Percentiles rank a stretch among this genome's conserved stretches.
These are phyloP conservation scores for Corythoichthys intestinalis DNA, from an alignment of 2,113 vertebrate genomes.

Conservation along the genomic window DNA sequence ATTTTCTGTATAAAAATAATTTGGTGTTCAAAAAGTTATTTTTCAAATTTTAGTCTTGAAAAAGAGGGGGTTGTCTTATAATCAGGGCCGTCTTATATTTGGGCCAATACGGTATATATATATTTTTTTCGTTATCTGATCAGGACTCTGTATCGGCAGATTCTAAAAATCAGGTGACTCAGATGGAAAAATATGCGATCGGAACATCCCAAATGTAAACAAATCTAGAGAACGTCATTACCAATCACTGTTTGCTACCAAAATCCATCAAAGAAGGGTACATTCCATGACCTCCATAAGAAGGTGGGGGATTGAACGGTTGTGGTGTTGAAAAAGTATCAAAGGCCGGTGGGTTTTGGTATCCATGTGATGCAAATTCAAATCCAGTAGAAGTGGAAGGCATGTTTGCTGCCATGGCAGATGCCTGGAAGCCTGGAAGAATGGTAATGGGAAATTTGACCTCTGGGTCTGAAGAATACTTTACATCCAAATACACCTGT, in stretches of 20 bases:
- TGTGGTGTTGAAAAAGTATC: constrained; percentile 2
- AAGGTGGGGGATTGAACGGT: constrained; percentile 30
- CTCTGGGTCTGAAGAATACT: constrained; percentile 58
- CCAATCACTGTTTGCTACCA: constrained; percentile 3
- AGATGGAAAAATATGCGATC: no score
- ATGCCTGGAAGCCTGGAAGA: constrained; percentile 17
- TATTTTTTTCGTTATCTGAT: no score
- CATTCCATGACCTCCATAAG: constrained; percentile 33
- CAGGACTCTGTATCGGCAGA: no score
- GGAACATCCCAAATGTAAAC: no score
- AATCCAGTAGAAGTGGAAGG: constrained; percentile 11
- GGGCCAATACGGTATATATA: no score
- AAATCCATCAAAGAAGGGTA: constrained; percentile 29
- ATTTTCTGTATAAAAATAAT: no score
- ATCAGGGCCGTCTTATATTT: no score
- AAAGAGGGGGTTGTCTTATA: no score
- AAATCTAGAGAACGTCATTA: background rate
- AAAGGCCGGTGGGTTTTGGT: constrained; percentile 13
- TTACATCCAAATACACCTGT: constrained; percentile 64
- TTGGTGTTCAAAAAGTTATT: no score
- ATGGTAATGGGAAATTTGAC: constrained; percentile 61
- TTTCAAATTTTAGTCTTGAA: no score
- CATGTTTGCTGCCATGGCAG: constrained; percentile 11
- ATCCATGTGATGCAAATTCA: constrained; percentile 32
- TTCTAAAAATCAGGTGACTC: no score